phyloP scores from a whole-genome alignment of 2,888 invertebrate genomes.

The Melinaea menophilus region DNA sequence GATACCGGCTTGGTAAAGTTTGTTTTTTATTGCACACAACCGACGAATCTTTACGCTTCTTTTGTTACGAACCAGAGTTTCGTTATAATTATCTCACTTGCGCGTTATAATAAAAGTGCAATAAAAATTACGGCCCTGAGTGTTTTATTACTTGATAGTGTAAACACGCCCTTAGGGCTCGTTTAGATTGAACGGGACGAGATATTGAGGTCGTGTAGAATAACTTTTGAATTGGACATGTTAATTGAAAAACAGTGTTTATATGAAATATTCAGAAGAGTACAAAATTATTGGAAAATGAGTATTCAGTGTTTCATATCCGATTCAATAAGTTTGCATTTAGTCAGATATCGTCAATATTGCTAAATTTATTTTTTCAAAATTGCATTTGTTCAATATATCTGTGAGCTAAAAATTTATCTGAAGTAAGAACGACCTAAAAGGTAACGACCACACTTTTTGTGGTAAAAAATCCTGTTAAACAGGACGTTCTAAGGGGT shows the following conservation, averaged over 20 bases:
- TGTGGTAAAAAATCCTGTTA: too few relatives aligned
- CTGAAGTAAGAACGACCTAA: too few relatives aligned
- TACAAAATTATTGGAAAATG: too few relatives aligned
- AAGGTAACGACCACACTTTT: too few relatives aligned
- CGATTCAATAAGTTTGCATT: too few relatives aligned
- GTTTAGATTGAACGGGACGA: slow-evolving; percentile 7
- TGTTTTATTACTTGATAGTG: slow-evolving; percentile 23
- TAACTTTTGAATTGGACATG: too few relatives aligned
- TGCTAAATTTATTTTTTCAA: not conserved
- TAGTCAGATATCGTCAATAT: too few relatives aligned
- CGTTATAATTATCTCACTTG: slow-evolving; percentile 18
- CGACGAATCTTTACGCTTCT: slow-evolving; percentile 3
- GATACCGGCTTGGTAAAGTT: not conserved
- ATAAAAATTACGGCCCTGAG: slow-evolving; percentile 24
- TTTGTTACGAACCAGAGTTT: slow-evolving; percentile 24
- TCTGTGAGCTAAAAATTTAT: not conserved
- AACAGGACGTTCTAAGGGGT: too few relatives aligned
- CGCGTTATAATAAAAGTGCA: slow-evolving; percentile 22
- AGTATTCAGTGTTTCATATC: too few relatives aligned
- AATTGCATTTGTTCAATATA: not conserved
- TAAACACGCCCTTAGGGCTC: slow-evolving; percentile 22
- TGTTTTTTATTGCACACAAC: slow-evolving; percentile 2
- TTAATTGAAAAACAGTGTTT: not conserved
- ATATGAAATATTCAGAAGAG: too few relatives aligned
- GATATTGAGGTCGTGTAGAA: slow-evolving; percentile 1